A percentile compares a stretch with the other conserved stretches of the same genome.
Evolutionary conservation across 2,113 vertebrate genomes (phyloP).

Genomic region (Ceyx margarethae): DNA sequence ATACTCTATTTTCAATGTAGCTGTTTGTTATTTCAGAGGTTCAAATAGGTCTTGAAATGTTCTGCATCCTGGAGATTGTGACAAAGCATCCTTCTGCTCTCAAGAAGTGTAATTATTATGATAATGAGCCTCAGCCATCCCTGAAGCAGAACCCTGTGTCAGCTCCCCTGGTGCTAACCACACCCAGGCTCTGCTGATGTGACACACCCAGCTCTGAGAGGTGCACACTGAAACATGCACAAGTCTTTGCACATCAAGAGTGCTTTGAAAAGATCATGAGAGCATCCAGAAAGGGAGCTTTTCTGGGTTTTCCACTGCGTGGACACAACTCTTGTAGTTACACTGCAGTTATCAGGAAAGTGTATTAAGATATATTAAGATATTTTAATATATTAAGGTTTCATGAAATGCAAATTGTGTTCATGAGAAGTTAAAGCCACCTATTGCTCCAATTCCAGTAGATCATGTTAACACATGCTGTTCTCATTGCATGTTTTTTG

Average conservation of each 20-base stretch:
- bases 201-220: neutral
- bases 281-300: neutral
- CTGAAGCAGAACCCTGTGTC: neutral
- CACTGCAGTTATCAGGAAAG: neutral
- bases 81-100: neutral
- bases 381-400: neutral
- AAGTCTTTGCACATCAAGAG: neutral
- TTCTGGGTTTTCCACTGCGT: neutral
- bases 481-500: neutral
- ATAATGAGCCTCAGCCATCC: neutral
- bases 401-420: neutral
- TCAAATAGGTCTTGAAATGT: neutral
- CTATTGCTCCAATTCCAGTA: neutral
- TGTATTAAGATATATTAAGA: neutral
- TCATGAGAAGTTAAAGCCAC: neutral
- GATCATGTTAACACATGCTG: no score
- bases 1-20: neutral
- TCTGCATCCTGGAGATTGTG: neutral
- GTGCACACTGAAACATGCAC: neutral
- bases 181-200: neutral
- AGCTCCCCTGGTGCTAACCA: neutral
- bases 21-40: neutral
- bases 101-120: constrained; percentile 5
- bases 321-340: neutral
- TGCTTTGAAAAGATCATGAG: neutral